Base-by-base conservation (phyloP, 2,797 vertebrate species). In the Pachyuromys duprasi region DNA sequence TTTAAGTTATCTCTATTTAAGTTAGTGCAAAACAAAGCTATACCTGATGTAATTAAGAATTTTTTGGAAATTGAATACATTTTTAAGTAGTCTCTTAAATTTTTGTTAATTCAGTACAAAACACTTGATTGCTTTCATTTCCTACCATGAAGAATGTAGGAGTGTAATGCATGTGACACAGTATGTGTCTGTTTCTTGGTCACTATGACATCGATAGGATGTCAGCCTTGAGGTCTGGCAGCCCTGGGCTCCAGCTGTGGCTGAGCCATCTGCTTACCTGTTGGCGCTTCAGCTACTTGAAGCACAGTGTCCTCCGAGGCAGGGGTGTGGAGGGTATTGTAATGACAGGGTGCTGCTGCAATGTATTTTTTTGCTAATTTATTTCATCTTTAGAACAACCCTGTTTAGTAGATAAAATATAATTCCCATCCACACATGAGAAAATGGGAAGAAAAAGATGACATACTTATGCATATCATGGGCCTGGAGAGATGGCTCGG, bases 351-450 rank as follows among this genome's bases (percentile, higher is more conserved):
- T 65, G 94, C 53, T 81, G 1, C 63, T 80, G 69, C 36, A 49
- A 69, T 14, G 31, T 94, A 62, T 83, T 87, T 11, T 17, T 76
- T 8, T 78, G 18, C 86, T 90, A 53, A 74, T 91, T 95, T 28
- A 42, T 79, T 96, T 90, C n/a, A 89, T 86, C 87, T 95, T 97
- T 60, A 75, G 72, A 92, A 67, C 20, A 96, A 75, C 18, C 22
- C 55, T 94, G 0, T 84, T 33, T 91, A 70, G 1, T 91, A 72
- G 36, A 22, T 92, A 81, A 8, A 45, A 36, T 96, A 12, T 96
- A 4, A 90, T 95, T 96, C 3, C 36, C 33, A 45, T 90, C 84
- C 88, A 92, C 18, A 70, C 65, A 57, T 78, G 62, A 91, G n/a
- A 33, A 96, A 92, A 95, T 70, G 22, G n/a, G 49, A 90, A 80